Evolutionary conservation across 2,888 invertebrate species (phyloP), one percentile per base, ranked within the genome.

Genomic region (Calephelis perditalis): DNA sequence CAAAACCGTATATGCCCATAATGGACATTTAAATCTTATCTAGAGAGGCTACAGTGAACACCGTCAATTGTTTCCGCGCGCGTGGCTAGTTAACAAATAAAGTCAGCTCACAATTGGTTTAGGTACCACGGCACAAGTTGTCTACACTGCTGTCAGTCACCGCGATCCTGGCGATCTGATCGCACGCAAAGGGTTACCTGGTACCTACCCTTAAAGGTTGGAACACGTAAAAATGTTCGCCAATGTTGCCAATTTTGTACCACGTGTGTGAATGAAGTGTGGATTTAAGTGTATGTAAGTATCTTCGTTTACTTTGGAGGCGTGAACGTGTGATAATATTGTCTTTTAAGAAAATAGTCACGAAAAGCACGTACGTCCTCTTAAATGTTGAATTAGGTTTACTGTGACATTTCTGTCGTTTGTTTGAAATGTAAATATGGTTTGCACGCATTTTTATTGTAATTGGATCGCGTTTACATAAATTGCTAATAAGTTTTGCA

Each of bases 61-160:
- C 78, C 75, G 77, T 79, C 85, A 86, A 87, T 88, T 89, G 87
- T 86, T 88, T 88, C 86, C 80, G 83, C 86, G 78, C 87, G 87
- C 86, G 86, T 87, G 89, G 84, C 82, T 79, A 81, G 87, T 88
- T 86, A 87, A 82, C 82, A 82, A 87, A 87, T 88, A 86, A 86
- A 86, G 81, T 82, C 83, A 71, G 76, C 79, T 78, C 74, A 87
- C 89, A 90, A 89, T 90, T 89, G 88, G 82, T 76, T 75, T 84
- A 86, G 82, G 84, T 86, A 86, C 78, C 72, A 76, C 73, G 73
- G 75, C 76, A 78, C 78, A 76, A 73, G 76, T 73, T 72, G 71
- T 68, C 73, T 74, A 74, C 79, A 76, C 77, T 67, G 67, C 63
- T 69, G 71, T 77, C 87, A 89, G 88, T 89, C 74, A 79, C 77